Evolutionary conservation across 2,113 vertebrate species (phyloP).

Genomic region (Percina caprodes): DNA sequence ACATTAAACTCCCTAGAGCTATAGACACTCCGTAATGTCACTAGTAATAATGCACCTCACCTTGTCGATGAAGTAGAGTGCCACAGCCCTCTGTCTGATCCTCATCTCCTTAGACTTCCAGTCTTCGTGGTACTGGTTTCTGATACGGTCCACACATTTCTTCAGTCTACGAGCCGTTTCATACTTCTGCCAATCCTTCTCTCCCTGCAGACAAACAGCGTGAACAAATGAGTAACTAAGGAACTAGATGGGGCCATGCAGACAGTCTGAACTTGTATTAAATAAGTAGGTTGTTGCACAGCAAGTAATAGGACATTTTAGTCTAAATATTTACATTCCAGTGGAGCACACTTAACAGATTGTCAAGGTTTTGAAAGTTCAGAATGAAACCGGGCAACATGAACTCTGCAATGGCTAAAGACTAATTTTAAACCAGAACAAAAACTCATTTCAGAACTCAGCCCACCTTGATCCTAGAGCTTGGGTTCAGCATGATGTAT

Average conservation of each 20-base stretch:
- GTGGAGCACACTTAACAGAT: not conserved
- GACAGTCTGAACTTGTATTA: not conserved
- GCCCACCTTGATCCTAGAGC: slow-evolving; percentile 96
- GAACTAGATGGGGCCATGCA: not conserved
- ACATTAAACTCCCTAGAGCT: slow-evolving; percentile 10
- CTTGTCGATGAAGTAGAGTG: slow-evolving; percentile 98
- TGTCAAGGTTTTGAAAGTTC: not conserved
- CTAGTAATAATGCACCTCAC: slow-evolving; percentile 73
- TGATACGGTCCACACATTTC: slow-evolving; percentile 94
- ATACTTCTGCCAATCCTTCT: slow-evolving; percentile 99
- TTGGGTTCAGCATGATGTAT: slow-evolving; percentile 98
- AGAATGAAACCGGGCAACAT: not conserved
- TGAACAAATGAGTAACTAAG: not conserved
- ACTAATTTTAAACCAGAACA: not conserved
- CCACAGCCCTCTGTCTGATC: slow-evolving; percentile 95
- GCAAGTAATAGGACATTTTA: not conserved
- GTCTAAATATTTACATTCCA: slow-evolving; percentile 1
- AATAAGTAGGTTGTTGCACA: not conserved
- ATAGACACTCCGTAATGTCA: not conserved
- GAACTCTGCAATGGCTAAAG: not conserved
- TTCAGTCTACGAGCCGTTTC: slow-evolving; percentile 95
- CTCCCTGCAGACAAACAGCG: slow-evolving; percentile 84
- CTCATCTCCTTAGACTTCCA: slow-evolving; percentile 99
- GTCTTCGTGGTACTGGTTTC: slow-evolving; percentile 93
- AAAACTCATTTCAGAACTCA: not conserved